Percentiles rank a stretch among this genome's conserved stretches.
Evolutionary conservation across 2,113 vertebrate genomes (phyloP).

Genomic region (Carassius carassius): DNA sequence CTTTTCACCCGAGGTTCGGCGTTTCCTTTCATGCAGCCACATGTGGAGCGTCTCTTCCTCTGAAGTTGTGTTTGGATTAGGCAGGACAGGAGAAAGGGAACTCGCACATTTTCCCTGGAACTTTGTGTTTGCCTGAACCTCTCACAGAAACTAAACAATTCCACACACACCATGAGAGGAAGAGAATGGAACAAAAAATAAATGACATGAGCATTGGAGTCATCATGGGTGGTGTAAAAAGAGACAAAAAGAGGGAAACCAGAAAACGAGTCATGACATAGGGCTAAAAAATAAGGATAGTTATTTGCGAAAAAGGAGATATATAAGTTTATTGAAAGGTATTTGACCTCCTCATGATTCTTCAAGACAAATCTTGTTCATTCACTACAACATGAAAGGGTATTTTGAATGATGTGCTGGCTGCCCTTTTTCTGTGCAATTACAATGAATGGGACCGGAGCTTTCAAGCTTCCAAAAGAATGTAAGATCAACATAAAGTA

Average conservation of each 20-base stretch:
- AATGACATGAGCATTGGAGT: slow-evolving; percentile 5
- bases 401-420: not conserved
- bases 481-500: not conserved
- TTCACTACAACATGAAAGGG: not conserved
- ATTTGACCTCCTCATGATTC: not conserved
- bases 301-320: not conserved
- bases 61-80: slow-evolving; percentile 73
- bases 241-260: not conserved
- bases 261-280: not conserved
- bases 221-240: slow-evolving; percentile 4
- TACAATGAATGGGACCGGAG: not conserved
- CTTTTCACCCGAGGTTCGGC: slow-evolving; percentile 64
- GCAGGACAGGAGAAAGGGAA: slow-evolving; percentile 54
- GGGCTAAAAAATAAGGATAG: not conserved
- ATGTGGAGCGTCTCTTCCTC: slow-evolving; percentile 64
- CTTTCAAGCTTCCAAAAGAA: not conserved
- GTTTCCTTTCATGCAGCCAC: slow-evolving; percentile 64
- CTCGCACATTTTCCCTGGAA: slow-evolving; percentile 30
- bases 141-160: slow-evolving; percentile 47
- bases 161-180: slow-evolving; percentile 24
- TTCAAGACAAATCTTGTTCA: not conserved
- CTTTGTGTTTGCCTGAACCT: slow-evolving; percentile 48
- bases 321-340: not conserved
- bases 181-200: slow-evolving; percentile 1
- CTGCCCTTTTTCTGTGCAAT: not conserved